Conservation (phyloP, 2,797 vertebrate species). For the Microctenopoma lineatum region DNA sequence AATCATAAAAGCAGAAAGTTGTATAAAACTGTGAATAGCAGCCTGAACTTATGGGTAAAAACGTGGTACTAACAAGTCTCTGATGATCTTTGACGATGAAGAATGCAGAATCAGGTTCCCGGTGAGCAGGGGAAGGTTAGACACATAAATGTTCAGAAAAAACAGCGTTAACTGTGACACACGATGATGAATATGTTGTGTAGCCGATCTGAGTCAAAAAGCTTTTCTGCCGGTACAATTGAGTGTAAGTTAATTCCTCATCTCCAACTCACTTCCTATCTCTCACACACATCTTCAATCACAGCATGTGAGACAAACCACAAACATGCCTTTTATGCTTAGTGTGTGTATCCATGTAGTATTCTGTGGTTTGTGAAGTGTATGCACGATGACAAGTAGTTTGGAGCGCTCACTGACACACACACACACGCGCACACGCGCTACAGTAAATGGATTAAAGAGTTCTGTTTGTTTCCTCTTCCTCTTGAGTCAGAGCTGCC, state of each 20-base stretch:
- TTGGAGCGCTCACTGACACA: too few relatives aligned
- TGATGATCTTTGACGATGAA: not conserved
- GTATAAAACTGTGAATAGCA: not conserved
- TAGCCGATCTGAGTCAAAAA: not conserved
- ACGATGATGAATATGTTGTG: constrained; percentile 11
- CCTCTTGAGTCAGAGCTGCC: constrained; percentile 65
- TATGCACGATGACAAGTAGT: too few relatives aligned
- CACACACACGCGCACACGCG: not conserved
- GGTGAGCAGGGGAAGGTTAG: not conserved
- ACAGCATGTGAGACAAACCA: too few relatives aligned
- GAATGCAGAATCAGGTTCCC: constrained; percentile 56
- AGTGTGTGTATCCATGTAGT: too few relatives aligned
- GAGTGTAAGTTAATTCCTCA: constrained; percentile 68
- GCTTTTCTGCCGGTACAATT: too few relatives aligned
- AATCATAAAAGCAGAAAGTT: too few relatives aligned
- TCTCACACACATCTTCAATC: too few relatives aligned
- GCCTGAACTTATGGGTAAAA: constrained; percentile 4
- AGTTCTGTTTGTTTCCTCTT: constrained; percentile 12
- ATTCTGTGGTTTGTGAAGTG: too few relatives aligned
- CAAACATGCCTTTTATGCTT: too few relatives aligned
- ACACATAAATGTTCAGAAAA: not conserved
- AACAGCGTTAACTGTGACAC: not conserved
- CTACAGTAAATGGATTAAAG: not conserved
- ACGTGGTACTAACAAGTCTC: not conserved
- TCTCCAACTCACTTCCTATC: constrained; percentile 85